Evolutionary conservation across 2,113 vertebrate genomes (phyloP), one percentile per base, ranked within the genome.

Genomic region (Rhinogobius similis): DNA sequence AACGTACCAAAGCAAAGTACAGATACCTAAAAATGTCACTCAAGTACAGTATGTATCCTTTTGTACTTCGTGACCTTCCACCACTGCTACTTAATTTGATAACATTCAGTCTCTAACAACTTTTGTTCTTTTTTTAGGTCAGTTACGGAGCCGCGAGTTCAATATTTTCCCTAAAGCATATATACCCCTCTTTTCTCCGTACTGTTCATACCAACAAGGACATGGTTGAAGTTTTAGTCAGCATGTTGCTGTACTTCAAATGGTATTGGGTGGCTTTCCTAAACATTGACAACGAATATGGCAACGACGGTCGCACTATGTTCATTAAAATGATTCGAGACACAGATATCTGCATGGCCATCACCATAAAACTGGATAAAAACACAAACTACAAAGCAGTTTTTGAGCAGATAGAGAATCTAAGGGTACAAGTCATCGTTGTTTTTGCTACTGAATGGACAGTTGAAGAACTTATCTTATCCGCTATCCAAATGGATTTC

Each of bases 251-350:
- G 70, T 71, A 18, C 3, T 96, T 95, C 0, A 12, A 79, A 0
- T 98, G 96, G 95, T 88, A 77, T 0, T 98, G 95, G 95, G 90
- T 96, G 1, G 92, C 91, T 0, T 81, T 95, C 52, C 85, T 97
- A 0, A 85, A 92, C 69, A 92, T 90, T 0, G 53, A 92, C 0
- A 78, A 92, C 0, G 44, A 72, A 56, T 95, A 93, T 0, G 92
- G 95, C 23, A 82, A 44, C 10, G 76, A 90, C 0, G 89, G 91
- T 0, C 20, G 82, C 1, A 53, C 76, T 0, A 63, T 89, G 0
- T 91, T 97, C 82, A 63, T 87, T 0, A 52, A 84, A 0, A 65
- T 72, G 67, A 91, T 93, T 26, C 63, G 23, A 0, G 2, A 23
- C 0, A 81, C 71, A 0, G 36, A 87, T 0, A 85, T 94, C 55